Base-by-base conservation (phyloP, 2,888 invertebrate species). In the Euproctis similis region DNA sequence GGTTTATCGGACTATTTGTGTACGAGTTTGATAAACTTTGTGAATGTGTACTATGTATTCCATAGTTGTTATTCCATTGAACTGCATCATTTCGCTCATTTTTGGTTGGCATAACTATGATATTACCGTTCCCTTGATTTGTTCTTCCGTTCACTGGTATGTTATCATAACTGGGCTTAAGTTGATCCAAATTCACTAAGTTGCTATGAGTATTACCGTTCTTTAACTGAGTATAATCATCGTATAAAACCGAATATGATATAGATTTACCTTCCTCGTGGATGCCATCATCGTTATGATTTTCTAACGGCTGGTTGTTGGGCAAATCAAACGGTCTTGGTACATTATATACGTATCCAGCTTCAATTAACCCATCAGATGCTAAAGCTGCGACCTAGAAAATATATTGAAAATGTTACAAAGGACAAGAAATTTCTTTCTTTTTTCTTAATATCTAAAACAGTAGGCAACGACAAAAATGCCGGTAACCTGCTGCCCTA, bases 171-270 rank as follows among this genome's bases (percentile, higher is more conserved):
- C 10, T 22, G 21, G 16, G 10, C 2, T 10, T 22, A 1, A 12
- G 17, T 21, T 22, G 21, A 22, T 28, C 9, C 2, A 2, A 2
- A 22, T 28, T 9, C 4, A 8, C 8, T 19, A 19, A 19, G 8
- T 19, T 8, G 16, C 7, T 14, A 8, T 8, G 4, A 8, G 8
- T 8, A 19, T 19, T 19, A 19, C 19, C 39, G 17, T 47, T 46
- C 29, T 59, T 52, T 26, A 59, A 35, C 33, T 53, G 58, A 14
- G 42, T 27, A 34, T 56, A 56, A 28, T 59, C 52, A 26, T 46
- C 41, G 4, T 53, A 34, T 3, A 58, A 49, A 34, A 61, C 25
- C 1, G 57, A 49, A 34, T 63, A 59, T 2, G 53, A 37, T 18
- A 56, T 26, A 2, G 47, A 31, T 34, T 39, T 51, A 25, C 55